Conservation (phyloP, 2,888 invertebrate species). For the Drosophila anomalata region DNA sequence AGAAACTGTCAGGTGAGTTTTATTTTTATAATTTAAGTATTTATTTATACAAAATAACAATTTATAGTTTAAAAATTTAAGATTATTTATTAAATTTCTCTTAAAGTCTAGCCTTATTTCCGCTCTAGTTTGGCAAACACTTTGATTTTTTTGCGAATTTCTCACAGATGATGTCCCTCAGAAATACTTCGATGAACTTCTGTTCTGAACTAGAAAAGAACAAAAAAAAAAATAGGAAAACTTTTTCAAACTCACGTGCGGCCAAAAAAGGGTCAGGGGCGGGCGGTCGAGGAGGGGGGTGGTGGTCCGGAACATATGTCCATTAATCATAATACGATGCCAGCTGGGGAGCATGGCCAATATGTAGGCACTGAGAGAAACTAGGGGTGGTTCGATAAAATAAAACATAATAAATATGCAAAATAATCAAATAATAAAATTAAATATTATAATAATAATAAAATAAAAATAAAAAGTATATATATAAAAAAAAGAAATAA, state of each 20-base stretch:
- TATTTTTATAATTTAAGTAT: no score
- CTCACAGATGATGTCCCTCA: constrained; percentile 10
- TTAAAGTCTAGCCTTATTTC: neutral
- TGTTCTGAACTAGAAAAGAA: neutral
- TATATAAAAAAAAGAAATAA: no score
- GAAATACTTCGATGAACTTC: constrained; percentile 24
- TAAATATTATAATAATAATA: neutral
- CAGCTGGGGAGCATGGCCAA: constrained; percentile 23
- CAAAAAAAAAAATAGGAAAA: constrained; percentile 1
- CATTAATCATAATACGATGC: constrained; percentile 41
- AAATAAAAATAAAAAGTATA: neutral
- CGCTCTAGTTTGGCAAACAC: neutral
- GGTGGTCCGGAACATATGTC: constrained; percentile 13
- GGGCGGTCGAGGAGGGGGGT: neutral
- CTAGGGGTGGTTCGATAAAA: neutral
- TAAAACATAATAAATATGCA: no score
- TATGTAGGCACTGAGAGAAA: neutral
- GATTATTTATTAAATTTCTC: neutral
- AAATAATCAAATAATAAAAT: neutral
- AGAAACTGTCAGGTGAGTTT: no score
- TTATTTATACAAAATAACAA: no score
- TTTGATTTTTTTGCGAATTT: neutral
- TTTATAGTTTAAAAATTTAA: no score
- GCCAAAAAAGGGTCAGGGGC: neutral
- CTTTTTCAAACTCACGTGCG: constrained; percentile 9